phyloP scores from a whole-genome alignment of 1,140 invertebrate species.

The Nephila pilipes region DNA sequence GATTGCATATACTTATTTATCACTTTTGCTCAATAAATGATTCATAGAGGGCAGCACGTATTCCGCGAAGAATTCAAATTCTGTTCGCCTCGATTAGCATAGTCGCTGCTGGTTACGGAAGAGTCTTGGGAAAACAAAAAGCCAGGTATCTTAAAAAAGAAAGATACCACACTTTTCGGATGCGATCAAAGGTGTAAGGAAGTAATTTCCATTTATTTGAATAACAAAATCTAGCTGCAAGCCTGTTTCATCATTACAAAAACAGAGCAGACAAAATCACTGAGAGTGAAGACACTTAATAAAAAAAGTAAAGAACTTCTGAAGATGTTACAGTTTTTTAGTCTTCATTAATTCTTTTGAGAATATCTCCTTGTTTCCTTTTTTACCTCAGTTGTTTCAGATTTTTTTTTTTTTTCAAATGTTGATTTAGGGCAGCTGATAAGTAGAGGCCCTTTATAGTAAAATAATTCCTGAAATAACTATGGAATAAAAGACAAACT shows the following conservation, averaged over 20 bases:
- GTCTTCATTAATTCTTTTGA: slow-evolving; percentile 63
- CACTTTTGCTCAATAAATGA: neutral
- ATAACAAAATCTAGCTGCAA: slow-evolving; percentile 54
- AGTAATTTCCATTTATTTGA: slow-evolving; percentile 68
- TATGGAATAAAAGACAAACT: neutral
- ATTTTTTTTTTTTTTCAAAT: slow-evolving; percentile 30
- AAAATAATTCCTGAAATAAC: too few relatives aligned
- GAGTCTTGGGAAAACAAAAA: neutral
- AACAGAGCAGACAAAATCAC: slow-evolving; percentile 20
- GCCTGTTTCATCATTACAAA: slow-evolving; percentile 41
- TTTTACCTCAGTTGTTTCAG: neutral
- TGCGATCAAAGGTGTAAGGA: slow-evolving; percentile 58
- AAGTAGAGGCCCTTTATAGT: neutral
- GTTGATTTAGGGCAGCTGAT: neutral
- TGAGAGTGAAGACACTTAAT: neutral
- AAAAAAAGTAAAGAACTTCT: neutral
- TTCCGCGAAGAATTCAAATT: neutral
- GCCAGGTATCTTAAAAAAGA: slow-evolving; percentile 16
- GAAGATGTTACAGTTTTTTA: slow-evolving; percentile 51
- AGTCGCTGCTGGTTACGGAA: slow-evolving; percentile 12
- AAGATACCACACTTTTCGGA: neutral
- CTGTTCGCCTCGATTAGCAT: neutral
- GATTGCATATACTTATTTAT: too few relatives aligned
- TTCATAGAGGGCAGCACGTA: slow-evolving; percentile 31
- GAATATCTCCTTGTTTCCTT: slow-evolving; percentile 5